Percentiles rank a stretch among this genome's conserved stretches.
These are phyloP conservation scores for Hystrix cristata DNA, from an alignment of 2,113 vertebrate genomes.

Conservation along the genomic window DNA sequence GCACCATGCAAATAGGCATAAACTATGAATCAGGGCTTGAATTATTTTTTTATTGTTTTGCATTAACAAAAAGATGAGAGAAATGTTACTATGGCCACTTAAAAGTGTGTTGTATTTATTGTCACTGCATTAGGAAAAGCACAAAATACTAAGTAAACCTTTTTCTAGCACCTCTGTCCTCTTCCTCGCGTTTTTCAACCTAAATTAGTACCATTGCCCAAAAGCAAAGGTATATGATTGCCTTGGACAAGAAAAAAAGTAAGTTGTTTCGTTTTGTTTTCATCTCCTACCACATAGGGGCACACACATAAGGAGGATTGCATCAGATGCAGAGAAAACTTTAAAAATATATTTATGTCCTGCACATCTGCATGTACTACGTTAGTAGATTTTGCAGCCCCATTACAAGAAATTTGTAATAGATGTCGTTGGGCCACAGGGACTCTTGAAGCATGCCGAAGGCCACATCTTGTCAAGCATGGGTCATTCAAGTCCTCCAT, in stretches of 20 bases:
- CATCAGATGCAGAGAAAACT: not conserved
- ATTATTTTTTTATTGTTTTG: not conserved
- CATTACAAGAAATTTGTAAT: not conserved
- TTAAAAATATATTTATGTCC: not conserved
- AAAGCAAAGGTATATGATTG: not conserved
- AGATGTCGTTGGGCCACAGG: not conserved
- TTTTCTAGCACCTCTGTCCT: not conserved
- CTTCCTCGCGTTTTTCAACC: not conserved
- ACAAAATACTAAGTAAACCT: not conserved
- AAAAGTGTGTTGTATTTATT: not conserved
- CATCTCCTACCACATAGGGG: not conserved
- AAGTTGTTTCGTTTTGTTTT: constrained; percentile 7
- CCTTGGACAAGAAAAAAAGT: not conserved
- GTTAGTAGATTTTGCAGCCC: not conserved
- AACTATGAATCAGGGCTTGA: not conserved
- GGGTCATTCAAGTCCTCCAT: not conserved
- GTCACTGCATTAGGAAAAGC: not conserved
- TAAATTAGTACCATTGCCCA: not conserved
- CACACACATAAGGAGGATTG: not conserved
- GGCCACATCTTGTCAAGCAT: not conserved
- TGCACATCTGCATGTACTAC: not conserved
- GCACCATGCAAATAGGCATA: not conserved
- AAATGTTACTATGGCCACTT: not conserved
- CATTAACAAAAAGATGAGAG: not conserved
- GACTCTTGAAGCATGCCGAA: not conserved